These are phyloP conservation scores for Phaonia tiefii DNA, from an alignment of 2,888 invertebrate species.

Conservation along the genomic window DNA sequence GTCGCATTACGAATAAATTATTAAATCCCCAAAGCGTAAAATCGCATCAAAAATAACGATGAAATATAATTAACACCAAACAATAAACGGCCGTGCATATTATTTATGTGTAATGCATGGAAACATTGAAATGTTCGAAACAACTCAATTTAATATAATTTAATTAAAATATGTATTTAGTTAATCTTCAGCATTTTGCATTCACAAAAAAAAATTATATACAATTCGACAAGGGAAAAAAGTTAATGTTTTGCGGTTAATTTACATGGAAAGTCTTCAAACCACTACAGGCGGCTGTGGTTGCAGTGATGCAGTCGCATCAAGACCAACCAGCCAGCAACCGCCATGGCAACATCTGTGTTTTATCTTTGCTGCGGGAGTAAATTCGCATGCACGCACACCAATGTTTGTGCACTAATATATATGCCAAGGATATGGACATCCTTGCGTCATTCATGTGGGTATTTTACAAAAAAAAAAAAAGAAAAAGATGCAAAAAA, in stretches of 20 bases:
- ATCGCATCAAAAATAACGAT: background rate
- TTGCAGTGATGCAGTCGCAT: conserved; percentile 27
- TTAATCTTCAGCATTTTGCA: conserved; percentile 24
- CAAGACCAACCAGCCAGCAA: conserved; percentile 2
- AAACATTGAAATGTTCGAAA: background rate
- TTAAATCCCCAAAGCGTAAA: background rate
- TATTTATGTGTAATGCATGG: conserved; percentile 1
- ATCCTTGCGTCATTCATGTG: conserved; percentile 5
- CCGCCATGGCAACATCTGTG: background rate
- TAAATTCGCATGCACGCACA: too few relatives aligned
- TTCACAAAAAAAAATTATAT: background rate
- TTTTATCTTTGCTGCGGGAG: background rate
- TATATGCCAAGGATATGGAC: conserved; percentile 24
- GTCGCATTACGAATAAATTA: too few relatives aligned
- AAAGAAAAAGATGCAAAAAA: conserved; percentile 6
- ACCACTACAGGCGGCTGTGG: conserved; percentile 31
- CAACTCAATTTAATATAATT: conserved; percentile 36
- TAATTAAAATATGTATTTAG: conserved; percentile 38
- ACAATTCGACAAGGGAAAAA: conserved; percentile 8
- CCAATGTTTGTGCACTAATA: background rate
- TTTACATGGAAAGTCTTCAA: conserved; percentile 34
- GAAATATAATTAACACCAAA: background rate
- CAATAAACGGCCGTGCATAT: background rate
- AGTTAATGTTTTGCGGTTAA: conserved; percentile 38
- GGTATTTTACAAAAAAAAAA: background rate